phyloP scores from a whole-genome alignment of 37 sponge, comb jelly and placozoan genomes.

The Diacarnus erythraeanus region DNA sequence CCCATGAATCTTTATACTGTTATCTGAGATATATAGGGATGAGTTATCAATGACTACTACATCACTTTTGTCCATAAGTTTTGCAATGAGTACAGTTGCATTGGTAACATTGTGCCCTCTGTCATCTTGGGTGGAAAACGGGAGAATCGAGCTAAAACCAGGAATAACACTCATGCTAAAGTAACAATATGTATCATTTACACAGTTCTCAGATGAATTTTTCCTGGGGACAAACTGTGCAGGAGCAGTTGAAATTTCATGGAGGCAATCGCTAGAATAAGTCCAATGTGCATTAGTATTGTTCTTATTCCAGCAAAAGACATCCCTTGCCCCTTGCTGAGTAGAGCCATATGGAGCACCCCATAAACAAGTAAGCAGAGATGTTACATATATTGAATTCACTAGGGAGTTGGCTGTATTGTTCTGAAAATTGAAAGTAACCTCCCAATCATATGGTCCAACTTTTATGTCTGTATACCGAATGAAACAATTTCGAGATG shows the following conservation, averaged over 20 bases:
- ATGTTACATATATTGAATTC: slow-evolving; percentile 66
- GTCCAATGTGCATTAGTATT: slow-evolving; percentile 2
- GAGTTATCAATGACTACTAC: neutral
- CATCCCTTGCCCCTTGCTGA: neutral
- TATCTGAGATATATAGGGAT: slow-evolving; percentile 39
- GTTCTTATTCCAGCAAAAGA: slow-evolving; percentile 53
- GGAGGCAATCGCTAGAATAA: slow-evolving; percentile 23
- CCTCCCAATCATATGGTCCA: slow-evolving; percentile 41
- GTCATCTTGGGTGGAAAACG: slow-evolving; percentile 26
- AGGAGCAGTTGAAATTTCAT: slow-evolving; percentile 30
- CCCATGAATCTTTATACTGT: slow-evolving; percentile 25
- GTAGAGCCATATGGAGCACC: slow-evolving; percentile 25
- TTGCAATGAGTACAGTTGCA: neutral
- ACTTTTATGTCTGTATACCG: slow-evolving; percentile 24
- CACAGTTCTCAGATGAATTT: neutral
- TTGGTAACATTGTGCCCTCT: slow-evolving; percentile 22
- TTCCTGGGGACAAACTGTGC: slow-evolving; percentile 15
- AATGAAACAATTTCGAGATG: slow-evolving; percentile 70
- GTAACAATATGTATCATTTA: neutral
- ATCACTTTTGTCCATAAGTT: neutral
- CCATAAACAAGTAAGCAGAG: slow-evolving; percentile 60
- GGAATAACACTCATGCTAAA: slow-evolving; percentile 8
- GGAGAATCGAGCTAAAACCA: slow-evolving; percentile 8
- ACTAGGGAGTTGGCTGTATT: slow-evolving; percentile 17
- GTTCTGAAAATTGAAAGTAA: slow-evolving; percentile 32